These are phyloP conservation scores for Sitodiplosis mosellana DNA, from an alignment of 1,140 invertebrate genomes.

Conservation along the genomic window DNA sequence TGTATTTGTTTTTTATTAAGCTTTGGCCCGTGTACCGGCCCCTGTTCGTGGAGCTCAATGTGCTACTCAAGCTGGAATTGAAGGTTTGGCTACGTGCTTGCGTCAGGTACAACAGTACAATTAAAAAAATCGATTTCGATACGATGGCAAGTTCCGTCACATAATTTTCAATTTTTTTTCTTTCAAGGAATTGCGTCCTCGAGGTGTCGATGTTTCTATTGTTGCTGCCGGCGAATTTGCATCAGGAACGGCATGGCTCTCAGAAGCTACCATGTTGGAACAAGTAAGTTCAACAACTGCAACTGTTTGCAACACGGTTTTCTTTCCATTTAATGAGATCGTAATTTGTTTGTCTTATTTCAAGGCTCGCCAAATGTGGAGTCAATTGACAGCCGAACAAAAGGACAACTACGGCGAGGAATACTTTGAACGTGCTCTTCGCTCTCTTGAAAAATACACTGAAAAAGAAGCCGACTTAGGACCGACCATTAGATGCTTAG, in stretches of 20 bases:
- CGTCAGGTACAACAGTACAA: too few species aligned
- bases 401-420: conserved; percentile 59
- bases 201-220: conserved; percentile 53
- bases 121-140: too few species aligned
- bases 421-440: conserved; percentile 58
- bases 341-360: not conserved
- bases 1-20: conserved; percentile 15
- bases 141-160: too few species aligned
- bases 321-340: not conserved
- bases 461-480: conserved; percentile 49
- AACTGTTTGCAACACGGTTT: not conserved
- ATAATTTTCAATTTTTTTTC: too few species aligned
- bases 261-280: conserved; percentile 46
- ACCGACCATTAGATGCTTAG: conserved; percentile 45
- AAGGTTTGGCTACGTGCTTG: conserved; percentile 62
- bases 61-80: conserved; percentile 53
- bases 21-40: conserved; percentile 54
- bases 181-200: conserved; percentile 63
- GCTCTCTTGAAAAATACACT: conserved; percentile 56
- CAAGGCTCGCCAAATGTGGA: conserved; percentile 62
- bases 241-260: conserved; percentile 55
- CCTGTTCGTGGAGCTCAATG: conserved; percentile 63
- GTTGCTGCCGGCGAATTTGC: conserved; percentile 69
- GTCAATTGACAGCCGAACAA: conserved; percentile 49
- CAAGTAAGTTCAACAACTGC: conserved; percentile 36